Percentiles rank a stretch among this genome's conserved stretches.
Conservation (phyloP, 1,140 invertebrate species). For the Drosophila watanabei region DNA sequence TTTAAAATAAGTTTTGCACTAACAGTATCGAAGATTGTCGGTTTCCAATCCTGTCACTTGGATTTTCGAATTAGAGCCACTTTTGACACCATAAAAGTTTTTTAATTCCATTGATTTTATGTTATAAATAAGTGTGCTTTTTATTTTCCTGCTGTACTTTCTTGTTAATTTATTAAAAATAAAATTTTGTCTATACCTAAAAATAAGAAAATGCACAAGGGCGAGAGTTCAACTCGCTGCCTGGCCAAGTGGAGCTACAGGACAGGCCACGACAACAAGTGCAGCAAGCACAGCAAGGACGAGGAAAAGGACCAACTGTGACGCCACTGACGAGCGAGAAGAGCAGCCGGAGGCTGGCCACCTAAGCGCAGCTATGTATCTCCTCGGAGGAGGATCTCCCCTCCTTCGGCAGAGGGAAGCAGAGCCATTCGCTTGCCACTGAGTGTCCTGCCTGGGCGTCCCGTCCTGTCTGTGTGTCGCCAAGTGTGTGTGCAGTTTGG, state of each 20-base stretch:
- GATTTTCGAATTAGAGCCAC: background rate
- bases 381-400: conserved; percentile 43
- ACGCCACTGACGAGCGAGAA: conserved; percentile 67
- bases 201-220: conserved; percentile 55
- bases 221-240: conserved; percentile 51
- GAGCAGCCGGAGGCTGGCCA: conserved; percentile 24
- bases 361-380: conserved; percentile 59
- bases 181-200: background rate
- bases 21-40: background rate
- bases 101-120: background rate
- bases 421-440: conserved; percentile 44
- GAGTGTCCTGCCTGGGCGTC: conserved; percentile 51
- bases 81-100: background rate
- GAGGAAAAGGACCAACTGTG: conserved; percentile 36
- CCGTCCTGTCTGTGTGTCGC: conserved; percentile 36
- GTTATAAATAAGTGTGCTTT: background rate
- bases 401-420: background rate
- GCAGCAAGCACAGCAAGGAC: background rate
- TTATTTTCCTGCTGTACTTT: background rate
- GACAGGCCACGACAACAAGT: conserved; percentile 1
- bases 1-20: too few relatives aligned
- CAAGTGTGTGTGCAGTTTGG: conserved; percentile 75
- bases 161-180: background rate
- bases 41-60: background rate
- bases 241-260: conserved; percentile 30